These are phyloP conservation scores for Stenchaetothrips biformis DNA, from an alignment of 2,888 invertebrate genomes.

Conservation along the genomic window DNA sequence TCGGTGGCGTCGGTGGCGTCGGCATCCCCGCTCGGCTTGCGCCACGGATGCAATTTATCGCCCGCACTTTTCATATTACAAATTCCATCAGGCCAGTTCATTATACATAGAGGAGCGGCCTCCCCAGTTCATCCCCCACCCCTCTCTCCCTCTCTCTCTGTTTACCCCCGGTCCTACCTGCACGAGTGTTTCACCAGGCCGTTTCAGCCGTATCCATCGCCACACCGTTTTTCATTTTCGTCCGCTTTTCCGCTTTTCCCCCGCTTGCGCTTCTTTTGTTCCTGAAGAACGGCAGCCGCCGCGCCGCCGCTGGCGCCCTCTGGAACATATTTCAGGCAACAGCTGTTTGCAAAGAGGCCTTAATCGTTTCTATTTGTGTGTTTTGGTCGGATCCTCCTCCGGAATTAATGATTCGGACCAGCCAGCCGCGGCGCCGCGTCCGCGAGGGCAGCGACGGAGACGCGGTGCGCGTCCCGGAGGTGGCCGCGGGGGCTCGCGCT, in stretches of 20 bases:
- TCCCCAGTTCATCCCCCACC: not conserved
- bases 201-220: not conserved
- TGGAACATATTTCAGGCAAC: constrained; percentile 16
- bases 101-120: constrained; percentile 20
- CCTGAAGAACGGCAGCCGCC: not conserved
- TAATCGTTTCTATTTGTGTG: constrained; percentile 25
- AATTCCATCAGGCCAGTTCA: constrained; percentile 22
- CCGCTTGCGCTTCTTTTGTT: not conserved
- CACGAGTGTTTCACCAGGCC: not conserved
- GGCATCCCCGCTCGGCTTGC: not conserved
- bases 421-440: not conserved
- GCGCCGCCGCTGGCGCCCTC: not conserved
- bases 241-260: not conserved
- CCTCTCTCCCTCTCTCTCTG: not conserved
- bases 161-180: not conserved
- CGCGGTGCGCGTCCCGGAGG: not conserved
- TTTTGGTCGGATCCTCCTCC: constrained; percentile 13
- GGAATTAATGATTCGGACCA: constrained; percentile 21
- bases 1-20: not conserved
- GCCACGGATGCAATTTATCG: constrained; percentile 17
- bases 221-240: not conserved
- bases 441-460: not conserved
- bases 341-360: constrained; percentile 22
- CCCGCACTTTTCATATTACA: constrained; percentile 20
- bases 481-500: not conserved